Evolutionary conservation across 2,113 vertebrate species (phyloP).

Genomic region (Alethe castanea): DNA sequence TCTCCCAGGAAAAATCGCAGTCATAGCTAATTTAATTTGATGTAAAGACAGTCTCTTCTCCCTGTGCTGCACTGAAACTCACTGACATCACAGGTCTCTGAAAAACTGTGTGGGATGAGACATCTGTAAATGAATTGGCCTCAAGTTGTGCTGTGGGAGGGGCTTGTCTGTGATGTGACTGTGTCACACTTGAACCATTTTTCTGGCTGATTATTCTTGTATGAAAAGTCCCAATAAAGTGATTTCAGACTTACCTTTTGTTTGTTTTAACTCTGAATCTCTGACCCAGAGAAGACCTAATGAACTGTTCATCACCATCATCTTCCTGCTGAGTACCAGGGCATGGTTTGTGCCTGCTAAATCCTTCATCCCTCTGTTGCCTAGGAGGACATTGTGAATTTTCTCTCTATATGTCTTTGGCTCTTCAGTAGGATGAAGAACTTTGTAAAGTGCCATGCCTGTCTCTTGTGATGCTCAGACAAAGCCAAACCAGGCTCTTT

Average conservation of each 20-base stretch:
- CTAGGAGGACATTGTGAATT: background rate
- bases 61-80: background rate
- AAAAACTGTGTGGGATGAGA: background rate
- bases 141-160: background rate
- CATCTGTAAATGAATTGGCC: background rate
- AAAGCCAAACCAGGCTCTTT: background rate
- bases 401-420: background rate
- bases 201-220: background rate
- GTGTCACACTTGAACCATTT: background rate
- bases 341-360: background rate
- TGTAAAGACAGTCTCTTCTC: background rate
- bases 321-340: background rate
- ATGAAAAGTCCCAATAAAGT: constrained; percentile 37
- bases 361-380: background rate
- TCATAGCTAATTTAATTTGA: background rate
- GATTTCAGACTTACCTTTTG: background rate
- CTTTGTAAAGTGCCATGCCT: background rate
- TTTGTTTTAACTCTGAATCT: background rate
- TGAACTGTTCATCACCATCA: background rate
- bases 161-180: background rate
- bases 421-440: background rate
- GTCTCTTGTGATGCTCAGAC: background rate
- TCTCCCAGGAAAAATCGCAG: background rate
- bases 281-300: background rate
- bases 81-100: background rate